Evolutionary conservation across 2,113 vertebrate species (phyloP), one percentile per base, ranked within the genome.

Genomic region (Chloebia gouldiae): DNA sequence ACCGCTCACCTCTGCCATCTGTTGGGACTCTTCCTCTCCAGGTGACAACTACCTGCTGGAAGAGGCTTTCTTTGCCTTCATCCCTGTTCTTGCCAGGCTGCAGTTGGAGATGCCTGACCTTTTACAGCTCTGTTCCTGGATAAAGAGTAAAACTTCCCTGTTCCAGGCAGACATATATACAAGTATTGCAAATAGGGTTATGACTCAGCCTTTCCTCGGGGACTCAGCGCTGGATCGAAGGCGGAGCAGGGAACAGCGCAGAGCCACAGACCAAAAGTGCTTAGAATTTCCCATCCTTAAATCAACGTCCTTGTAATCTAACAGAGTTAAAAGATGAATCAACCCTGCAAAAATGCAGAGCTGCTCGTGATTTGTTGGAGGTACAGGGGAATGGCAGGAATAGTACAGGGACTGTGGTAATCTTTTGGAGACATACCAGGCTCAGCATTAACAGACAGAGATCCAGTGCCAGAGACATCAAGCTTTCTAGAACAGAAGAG

Each of bases 201-300:
- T 97, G 96, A 97, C 69, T 96, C 96, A 97, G 81, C 95, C 94
- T 91, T 95, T 96, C 94, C 94, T 83, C 5, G 0, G 92, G 75
- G 88, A 63, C 82, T 61, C 73, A 0, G 70, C 0, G 3, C 40
- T 84, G 85, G 69, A 92, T 64, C 0, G 9, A 84, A 69, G 61
- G 88, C 21, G 1, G 69, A 54, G 27, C 11, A 2, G 54, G 30
- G 23, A 13, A 22, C 50, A 69, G 13, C 89, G 27, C 53, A 65
- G 88, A 87, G 75, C 76, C 86, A 72, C 64, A 84, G 89, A 88
- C 80, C 88, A 71, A 9, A 63, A 96, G 86, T 35, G 51, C 92
- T 81, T 88, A 81, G 76, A 75, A 51, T 88, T 93, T 88, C 86
- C 91, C 64, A 78, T 88, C 90, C 69, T 88, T 70, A 77, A 66